Conservation (phyloP, 2,888 invertebrate species). For the Cabera pusaria region DNA sequence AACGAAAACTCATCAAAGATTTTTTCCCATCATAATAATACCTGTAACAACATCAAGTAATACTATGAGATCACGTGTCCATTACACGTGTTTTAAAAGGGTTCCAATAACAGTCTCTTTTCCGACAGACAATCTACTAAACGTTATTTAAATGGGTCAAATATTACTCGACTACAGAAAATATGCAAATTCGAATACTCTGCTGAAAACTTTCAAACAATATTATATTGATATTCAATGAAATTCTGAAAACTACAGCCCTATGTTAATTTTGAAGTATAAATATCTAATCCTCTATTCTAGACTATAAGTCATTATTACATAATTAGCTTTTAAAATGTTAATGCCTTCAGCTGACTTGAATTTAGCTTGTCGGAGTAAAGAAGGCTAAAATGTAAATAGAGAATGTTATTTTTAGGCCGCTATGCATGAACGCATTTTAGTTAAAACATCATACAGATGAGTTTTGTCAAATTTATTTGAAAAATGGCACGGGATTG, state of each 20-base stretch:
- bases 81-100: no score
- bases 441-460: no score
- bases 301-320: constrained; percentile 16
- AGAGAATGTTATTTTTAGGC: no score
- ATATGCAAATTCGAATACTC: constrained; percentile 23
- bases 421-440: no score
- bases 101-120: constrained; percentile 6
- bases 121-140: constrained; percentile 14
- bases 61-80: no score
- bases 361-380: no score
- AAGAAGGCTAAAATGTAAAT: no score
- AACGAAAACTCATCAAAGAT: no score
- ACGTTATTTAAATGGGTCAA: constrained; percentile 18
- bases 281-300: constrained; percentile 19
- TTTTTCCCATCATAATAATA: no score
- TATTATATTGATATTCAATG: constrained; percentile 24
- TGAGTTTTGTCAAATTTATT: no score
- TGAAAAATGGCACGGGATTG: no score
- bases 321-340: constrained; percentile 6
- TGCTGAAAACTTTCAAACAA: constrained; percentile 19
- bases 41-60: no score
- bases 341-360: constrained; percentile 3
- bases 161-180: constrained; percentile 15
- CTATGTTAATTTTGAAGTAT: constrained; percentile 14
- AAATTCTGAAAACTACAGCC: constrained; percentile 23